A percentile compares a stretch with the other conserved stretches of the same genome.
Evolutionary conservation across 35 echinoderm and acorn worm species (phyloP).

Genomic region (Hemicentrotus pulcherrimus): DNA sequence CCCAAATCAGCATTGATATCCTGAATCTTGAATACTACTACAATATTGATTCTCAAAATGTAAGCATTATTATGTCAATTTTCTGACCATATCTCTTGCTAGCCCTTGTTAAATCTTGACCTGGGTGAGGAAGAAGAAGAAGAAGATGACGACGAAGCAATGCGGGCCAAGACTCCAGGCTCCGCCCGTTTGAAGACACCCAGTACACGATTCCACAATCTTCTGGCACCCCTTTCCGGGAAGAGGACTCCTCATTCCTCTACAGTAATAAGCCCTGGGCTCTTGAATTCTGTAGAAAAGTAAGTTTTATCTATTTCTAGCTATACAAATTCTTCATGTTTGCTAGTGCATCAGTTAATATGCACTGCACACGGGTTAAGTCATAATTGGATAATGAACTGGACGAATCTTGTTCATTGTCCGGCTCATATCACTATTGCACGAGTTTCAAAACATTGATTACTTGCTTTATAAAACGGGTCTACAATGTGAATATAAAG

Average conservation of each 20-base stretch:
- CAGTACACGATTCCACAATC: conserved; percentile 13
- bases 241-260: conserved; percentile 67
- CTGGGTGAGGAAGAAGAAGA: conserved; percentile 46
- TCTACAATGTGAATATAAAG: neutral
- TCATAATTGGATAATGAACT: no score
- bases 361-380: no score
- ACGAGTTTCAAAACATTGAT: neutral
- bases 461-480: neutral
- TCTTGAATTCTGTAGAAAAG: conserved; percentile 48
- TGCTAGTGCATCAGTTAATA: neutral
- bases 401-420: no score
- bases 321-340: neutral
- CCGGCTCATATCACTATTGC: neutral
- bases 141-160: neutral
- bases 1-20: no score
- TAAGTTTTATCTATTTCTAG: neutral
- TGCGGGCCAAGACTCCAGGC: conserved; percentile 38
- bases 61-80: no score
- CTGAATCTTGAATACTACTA: no score
- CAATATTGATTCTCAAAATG: no score
- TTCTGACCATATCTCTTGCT: neutral
- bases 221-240: conserved; percentile 56
- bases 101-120: conserved; percentile 22
- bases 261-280: conserved; percentile 43
- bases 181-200: conserved; percentile 63